Base-by-base conservation (phyloP, 2,888 invertebrate genomes). In the Prenolepis imparis region DNA sequence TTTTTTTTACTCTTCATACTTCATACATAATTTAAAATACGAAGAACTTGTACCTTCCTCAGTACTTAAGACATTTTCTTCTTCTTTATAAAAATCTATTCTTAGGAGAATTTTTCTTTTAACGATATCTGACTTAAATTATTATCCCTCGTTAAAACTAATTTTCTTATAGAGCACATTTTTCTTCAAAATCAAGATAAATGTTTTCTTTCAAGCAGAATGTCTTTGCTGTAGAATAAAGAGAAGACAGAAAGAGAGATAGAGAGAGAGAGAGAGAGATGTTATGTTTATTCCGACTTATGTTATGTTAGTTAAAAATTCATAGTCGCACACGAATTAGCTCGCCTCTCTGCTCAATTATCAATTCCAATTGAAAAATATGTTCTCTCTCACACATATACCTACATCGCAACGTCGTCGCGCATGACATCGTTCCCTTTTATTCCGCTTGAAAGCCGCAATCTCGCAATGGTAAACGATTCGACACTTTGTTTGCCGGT, bases 401-500 rank as follows among this genome's bases (percentile, higher is more conserved):
- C 12, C 12, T 12, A 52, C 52, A 52, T n/a, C 8, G 73, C 36
- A 73, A 80, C 78, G 78, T 78, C 78, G 78, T 78, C 73, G 41
- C 59, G 57, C 78, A 73, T 73, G 78, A 66, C 78, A 72, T 80
- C 78, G 73, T 80, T 80, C 78, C 36, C 73, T 80, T 80, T 80
- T 80, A 73, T 80, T 73, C 73, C 78, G 73, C 36, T 73, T 80
- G 78, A 80, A 80, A 80, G 78, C 73, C 59, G 24, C 78, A 80
- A 80, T 80, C 78, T 73, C 78, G 78, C 73, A 72, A 44, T 80
- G 59, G 78, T 80, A 80, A 80, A 80, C 78, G 78, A 80, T 80
- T 80, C 78, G 78, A 80, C 78, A 80, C 78, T 80, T 80, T 80
- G 78, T 80, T 80, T 57, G 73, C 73, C 78, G 57, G 61, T 66